Base-by-base conservation (phyloP, 30 jellyfish, hydroid and myxozoan genomes). In the Aurelia sp. region DNA sequence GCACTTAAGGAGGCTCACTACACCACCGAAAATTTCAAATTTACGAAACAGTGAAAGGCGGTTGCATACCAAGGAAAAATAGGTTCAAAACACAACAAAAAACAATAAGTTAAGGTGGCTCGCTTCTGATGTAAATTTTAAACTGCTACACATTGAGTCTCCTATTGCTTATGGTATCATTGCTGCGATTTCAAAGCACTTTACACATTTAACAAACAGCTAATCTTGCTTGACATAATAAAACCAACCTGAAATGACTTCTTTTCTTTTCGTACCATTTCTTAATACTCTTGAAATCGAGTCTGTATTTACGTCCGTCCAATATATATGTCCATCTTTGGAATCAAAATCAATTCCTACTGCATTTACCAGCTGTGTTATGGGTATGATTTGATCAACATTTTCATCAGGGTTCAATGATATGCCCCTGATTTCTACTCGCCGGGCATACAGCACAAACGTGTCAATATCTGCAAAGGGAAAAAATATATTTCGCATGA, bases 231-330 rank as follows among this genome's bases (percentile, higher is more conserved):
- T 9, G 16, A 44, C 0, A 72, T 0, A 21, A n/a, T 15, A 70
- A 33, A 48, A 66, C 90, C 8, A 27, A 94, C 99, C 99, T 61
- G 92, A 66, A 48, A 83, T 63, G 31, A 94, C 65, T 47, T 81
- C 74, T 48, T 78, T 92, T 18, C 97, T 40, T 9, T 88, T 87
- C 6, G 97, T 50, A 6, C 99, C 99, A 65, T 94, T 89, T 19
- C 72, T 40, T 30, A 47, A 57, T 11, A 94, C 63, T 60, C 97
- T 75, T 48, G 76, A 80, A 13, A 94, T 89, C 13, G 97, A 78
- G 73, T 94, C 99, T 62, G 86, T 52, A 73, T 84, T 89, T 61
- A 94, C 99, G 69, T 94, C 99, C 57, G 97, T 77, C 99, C 99
- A 94, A 77, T 83, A 94, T 8, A 94, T 74, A 13, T 30, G 60